Evolutionary conservation across 2,888 invertebrate species (phyloP).

Genomic region (Leucania comma): DNA sequence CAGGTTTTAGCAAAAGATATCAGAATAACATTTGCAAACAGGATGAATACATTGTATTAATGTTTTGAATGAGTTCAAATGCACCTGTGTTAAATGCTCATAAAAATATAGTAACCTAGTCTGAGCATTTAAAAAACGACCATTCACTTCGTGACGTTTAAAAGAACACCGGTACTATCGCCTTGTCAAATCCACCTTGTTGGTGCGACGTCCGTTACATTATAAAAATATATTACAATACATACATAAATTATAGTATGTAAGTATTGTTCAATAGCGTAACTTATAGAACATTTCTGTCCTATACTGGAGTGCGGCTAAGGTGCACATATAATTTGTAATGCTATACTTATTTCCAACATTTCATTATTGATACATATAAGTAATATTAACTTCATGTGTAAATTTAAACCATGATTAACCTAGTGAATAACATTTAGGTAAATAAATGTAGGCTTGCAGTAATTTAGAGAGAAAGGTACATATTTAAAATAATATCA

Average conservation of each 20-base stretch:
- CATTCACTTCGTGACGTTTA: slow-evolving; percentile 12
- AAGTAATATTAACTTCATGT: slow-evolving; percentile 33
- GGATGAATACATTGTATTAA: slow-evolving; percentile 54
- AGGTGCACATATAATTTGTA: slow-evolving; percentile 30
- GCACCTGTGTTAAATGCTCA: slow-evolving; percentile 47
- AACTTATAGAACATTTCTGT: slow-evolving; percentile 20
- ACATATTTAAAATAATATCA: slow-evolving; percentile 47
- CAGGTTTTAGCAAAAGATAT: slow-evolving; percentile 55
- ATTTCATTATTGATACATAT: slow-evolving; percentile 51
- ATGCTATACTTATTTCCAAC: slow-evolving; percentile 50
- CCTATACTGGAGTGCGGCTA: slow-evolving; percentile 37
- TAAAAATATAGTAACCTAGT: slow-evolving; percentile 47
- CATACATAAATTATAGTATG: slow-evolving; percentile 30
- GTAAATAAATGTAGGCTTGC: slow-evolving; percentile 51
- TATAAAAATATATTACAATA: slow-evolving; percentile 55
- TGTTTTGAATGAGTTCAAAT: slow-evolving; percentile 46
- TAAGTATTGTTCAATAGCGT: slow-evolving; percentile 18
- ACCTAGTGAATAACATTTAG: slow-evolving; percentile 50
- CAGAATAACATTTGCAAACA: slow-evolving; percentile 56
- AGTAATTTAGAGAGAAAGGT: slow-evolving; percentile 48
- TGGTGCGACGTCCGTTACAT: slow-evolving; percentile 21
- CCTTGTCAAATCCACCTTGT: slow-evolving; percentile 34
- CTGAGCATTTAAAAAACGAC: slow-evolving; percentile 13
- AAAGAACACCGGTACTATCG: slow-evolving; percentile 20
- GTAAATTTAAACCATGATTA: slow-evolving; percentile 44